phyloP scores from a whole-genome alignment of 1,140 invertebrate species.

The Nasonia vitripennis region DNA sequence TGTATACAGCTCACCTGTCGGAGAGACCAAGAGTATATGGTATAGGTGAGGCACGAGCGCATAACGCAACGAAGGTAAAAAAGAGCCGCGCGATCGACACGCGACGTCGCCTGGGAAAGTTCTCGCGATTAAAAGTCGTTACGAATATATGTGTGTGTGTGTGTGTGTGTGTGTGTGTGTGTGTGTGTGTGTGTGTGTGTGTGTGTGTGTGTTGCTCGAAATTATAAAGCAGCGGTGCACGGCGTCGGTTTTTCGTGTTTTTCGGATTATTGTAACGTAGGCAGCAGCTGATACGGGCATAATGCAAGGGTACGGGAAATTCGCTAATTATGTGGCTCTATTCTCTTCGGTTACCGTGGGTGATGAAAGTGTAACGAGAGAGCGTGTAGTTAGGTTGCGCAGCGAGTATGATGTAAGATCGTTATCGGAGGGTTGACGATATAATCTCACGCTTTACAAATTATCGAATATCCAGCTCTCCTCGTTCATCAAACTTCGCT shows the following conservation, averaged over 20 bases:
- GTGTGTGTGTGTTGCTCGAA: neutral
- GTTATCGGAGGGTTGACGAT: no score
- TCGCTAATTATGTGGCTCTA: neutral
- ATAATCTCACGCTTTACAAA: no score
- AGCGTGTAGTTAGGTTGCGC: neutral
- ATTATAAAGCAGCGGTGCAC: neutral
- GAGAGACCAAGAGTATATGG: neutral
- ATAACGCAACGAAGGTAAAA: slow-evolving; percentile 19
- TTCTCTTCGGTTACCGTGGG: neutral
- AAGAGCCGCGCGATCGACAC: slow-evolving; percentile 4
- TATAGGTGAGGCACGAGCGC: neutral
- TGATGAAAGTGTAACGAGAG: neutral
- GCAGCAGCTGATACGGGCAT: no score
- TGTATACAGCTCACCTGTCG: neutral
- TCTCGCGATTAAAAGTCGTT: slow-evolving; percentile 47
- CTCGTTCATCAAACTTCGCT: no score
- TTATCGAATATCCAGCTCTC: no score
- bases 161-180: neutral
- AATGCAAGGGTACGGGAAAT: neutral
- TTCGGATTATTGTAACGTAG: neutral
- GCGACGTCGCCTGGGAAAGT: slow-evolving; percentile 40
- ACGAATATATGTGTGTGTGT: neutral
- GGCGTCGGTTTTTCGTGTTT: neutral
- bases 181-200: neutral
- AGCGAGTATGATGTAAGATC: no score